Base-by-base conservation (phyloP, 2,113 vertebrate species). In the Cyprinodon tularosa region DNA sequence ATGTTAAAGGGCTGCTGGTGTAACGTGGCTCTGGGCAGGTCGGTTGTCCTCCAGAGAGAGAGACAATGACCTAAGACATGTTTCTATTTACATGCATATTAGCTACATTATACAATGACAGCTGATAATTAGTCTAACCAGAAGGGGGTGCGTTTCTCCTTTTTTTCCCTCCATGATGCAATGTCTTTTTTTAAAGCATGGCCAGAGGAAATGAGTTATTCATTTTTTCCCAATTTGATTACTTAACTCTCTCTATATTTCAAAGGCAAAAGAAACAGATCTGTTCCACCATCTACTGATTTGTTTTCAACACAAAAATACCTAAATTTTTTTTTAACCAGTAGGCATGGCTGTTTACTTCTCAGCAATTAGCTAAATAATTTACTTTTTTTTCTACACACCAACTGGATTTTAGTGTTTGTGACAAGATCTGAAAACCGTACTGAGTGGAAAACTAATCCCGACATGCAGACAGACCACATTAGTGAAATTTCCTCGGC, bases 381-480 rank as follows among this genome's bases (percentile, higher is more conserved):
- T 86, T 66, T 80, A 12, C 86, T 88, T 87, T 83, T 72, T 29
- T 76, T 9, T 68, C 29, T 39, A 38, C 69, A 22, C 62, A 63
- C 44, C 78, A 82, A 76, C 59, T 66, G 38, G 37, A 72, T 66
- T 74, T 84, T 29, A 88, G 85, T 85, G 81, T 87, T 84, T 89
- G 80, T 57, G 36, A 68, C 71, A 66, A 70, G 66, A 79, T 29
- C 4, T 60, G 29, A 70, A 57, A 86, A 89, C 76, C 64, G 62
- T 59, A 66, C 29, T 50, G 81, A 86, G 82, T 86, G 87, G 85
- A 91, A 92, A 92, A 84, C 68, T 15, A 74, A 82, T 85, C 39
- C 71, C 84, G 84, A 91, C 83, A 72, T 53, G 62, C 86, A 79
- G 84, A 88, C 90, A 64, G 62, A 89, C 90, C 89, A 84, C 90